Evolutionary conservation across 2,113 vertebrate species (phyloP).

Genomic region (western clawed frog (Xenopus tropicalis)): DNA sequence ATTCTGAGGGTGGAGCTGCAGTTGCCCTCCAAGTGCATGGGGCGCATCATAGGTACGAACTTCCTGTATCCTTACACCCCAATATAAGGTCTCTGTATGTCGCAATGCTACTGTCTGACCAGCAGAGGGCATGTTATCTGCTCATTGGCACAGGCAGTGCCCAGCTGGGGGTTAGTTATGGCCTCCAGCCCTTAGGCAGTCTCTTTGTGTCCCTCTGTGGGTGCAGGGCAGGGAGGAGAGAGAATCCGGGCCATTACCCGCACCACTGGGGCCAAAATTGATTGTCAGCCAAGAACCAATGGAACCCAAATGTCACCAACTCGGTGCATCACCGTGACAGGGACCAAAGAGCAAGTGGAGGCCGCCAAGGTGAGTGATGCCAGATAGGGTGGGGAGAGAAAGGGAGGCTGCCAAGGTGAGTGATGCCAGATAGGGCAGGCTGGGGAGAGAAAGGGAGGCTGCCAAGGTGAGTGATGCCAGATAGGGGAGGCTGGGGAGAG

Average conservation of each 20-base stretch:
- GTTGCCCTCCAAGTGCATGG: constrained; percentile 75
- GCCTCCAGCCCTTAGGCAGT: too few relatives aligned
- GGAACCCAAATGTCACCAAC: constrained; percentile 40
- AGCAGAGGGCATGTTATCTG: neutral
- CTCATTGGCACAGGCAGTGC: too few relatives aligned
- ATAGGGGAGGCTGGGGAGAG: too few relatives aligned
- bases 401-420: too few relatives aligned
- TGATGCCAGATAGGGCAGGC: too few relatives aligned
- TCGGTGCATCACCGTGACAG: constrained; percentile 69
- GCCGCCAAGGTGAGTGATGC: constrained; percentile 73
- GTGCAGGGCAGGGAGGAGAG: constrained; percentile 81
- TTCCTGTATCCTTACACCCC: neutral
- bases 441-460: too few relatives aligned
- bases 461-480: too few relatives aligned
- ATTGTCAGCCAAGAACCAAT: constrained; percentile 61
- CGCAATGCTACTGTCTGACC: neutral
- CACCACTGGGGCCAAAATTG: constrained; percentile 75
- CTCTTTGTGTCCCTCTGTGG: neutral
- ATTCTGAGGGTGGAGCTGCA: constrained; percentile 66
- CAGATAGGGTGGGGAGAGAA: too few relatives aligned
- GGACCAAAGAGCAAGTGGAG: constrained; percentile 72
- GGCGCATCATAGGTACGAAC: constrained; percentile 81
- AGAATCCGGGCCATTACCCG: constrained; percentile 74
- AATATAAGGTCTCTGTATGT: constrained; percentile 1
- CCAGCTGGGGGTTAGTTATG: too few relatives aligned